These are phyloP conservation scores for Eustalomyia histrio DNA, from an alignment of 2,888 invertebrate species.

Conservation along the genomic window DNA sequence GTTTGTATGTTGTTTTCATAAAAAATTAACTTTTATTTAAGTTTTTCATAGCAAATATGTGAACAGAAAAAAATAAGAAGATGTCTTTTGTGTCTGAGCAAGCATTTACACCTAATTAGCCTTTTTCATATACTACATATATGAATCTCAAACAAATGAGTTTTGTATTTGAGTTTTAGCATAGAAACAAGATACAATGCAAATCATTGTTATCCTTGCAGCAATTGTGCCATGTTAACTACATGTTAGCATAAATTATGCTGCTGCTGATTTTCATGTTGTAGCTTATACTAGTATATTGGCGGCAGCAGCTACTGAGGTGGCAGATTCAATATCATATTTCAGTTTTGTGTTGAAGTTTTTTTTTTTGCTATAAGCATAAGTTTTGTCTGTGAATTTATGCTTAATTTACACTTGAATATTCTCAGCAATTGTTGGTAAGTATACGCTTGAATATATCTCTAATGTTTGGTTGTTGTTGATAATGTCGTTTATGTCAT, in stretches of 20 bases:
- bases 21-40: neutral
- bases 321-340: conserved; percentile 44
- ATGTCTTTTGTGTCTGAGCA: neutral
- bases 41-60: neutral
- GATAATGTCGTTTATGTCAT: neutral
- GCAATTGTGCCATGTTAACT: conserved; percentile 49
- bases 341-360: conserved; percentile 8
- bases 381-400: conserved; percentile 50
- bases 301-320: conserved; percentile 12
- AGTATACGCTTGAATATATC: neutral
- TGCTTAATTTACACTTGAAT: conserved; percentile 62
- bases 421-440: conserved; percentile 38
- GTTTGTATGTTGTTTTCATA: no score
- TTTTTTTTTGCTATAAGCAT: conserved; percentile 14
- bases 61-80: neutral
- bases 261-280: conserved; percentile 2
- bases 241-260: conserved; percentile 28
- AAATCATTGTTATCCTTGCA: conserved; percentile 49
- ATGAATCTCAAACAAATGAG: conserved; percentile 14
- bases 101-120: conserved; percentile 55
- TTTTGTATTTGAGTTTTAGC: neutral
- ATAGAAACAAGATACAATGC: conserved; percentile 48
- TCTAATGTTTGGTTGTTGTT: neutral
- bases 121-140: conserved; percentile 20
- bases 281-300: neutral